Conservation (phyloP, 1,140 invertebrate genomes). For the Calosoma granatense region DNA sequence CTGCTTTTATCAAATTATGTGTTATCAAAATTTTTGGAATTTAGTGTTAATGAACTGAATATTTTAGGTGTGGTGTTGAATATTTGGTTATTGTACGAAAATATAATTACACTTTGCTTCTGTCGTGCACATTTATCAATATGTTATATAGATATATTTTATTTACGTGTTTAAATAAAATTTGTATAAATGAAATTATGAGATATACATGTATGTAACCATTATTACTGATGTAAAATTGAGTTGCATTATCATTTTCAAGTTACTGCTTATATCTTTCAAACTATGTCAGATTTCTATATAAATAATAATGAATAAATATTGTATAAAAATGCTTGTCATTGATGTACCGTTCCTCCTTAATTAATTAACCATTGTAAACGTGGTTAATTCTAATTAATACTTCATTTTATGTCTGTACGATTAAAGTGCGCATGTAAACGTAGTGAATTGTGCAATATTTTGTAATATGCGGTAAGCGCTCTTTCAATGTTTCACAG, state of each 20-base stretch:
- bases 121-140: not conserved
- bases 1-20: not conserved
- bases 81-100: not conserved
- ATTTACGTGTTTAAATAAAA: not conserved
- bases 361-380: not conserved
- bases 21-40: not conserved
- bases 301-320: not conserved
- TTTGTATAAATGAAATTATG: not conserved
- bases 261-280: not conserved
- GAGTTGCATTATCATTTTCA: not conserved
- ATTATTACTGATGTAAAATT: not conserved
- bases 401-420: not conserved
- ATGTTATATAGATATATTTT: not conserved
- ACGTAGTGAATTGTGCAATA: too few relatives aligned
- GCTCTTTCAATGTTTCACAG: too few relatives aligned
- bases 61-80: not conserved
- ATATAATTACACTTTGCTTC: slow-evolving; percentile 2
- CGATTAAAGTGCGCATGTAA: not conserved
- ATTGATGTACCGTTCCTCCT: not conserved
- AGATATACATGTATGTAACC: not conserved
- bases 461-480: too few relatives aligned
- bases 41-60: not conserved
- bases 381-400: not conserved
- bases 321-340: too few relatives aligned
- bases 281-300: not conserved